phyloP scores from a whole-genome alignment of 1,140 invertebrate genomes.

The Maniola jurtina region DNA sequence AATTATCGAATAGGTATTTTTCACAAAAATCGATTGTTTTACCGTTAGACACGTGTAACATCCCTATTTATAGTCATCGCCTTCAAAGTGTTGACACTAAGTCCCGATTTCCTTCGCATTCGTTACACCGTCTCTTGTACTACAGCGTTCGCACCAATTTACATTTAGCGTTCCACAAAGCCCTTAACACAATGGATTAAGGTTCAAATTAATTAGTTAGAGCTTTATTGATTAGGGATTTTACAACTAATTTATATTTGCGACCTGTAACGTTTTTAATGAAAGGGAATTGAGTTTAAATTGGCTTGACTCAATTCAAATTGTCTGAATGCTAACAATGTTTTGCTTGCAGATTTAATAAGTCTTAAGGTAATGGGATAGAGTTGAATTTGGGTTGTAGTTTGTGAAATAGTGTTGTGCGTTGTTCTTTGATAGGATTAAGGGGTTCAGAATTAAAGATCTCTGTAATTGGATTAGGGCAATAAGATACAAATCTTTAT shows the following conservation, averaged over 20 bases:
- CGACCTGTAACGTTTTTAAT: not conserved
- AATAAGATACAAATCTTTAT: slow-evolving; percentile 33
- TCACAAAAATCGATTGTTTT: not conserved
- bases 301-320: not conserved
- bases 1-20: no score
- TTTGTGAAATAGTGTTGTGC: not conserved
- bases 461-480: slow-evolving; percentile 30
- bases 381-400: slow-evolving; percentile 11
- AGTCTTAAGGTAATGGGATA: slow-evolving; percentile 2
- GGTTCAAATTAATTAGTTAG: slow-evolving; percentile 29
- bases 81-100: slow-evolving; percentile 70
- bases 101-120: slow-evolving; percentile 62
- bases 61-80: slow-evolving; percentile 48
- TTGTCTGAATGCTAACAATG: not conserved
- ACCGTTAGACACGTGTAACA: not conserved
- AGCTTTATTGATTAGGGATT: not conserved
- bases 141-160: slow-evolving; percentile 17
- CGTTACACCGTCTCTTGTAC: slow-evolving; percentile 45
- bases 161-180: slow-evolving; percentile 12
- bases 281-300: slow-evolving; percentile 11
- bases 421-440: slow-evolving; percentile 31
- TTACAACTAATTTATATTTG: slow-evolving; percentile 7
- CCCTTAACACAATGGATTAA: slow-evolving; percentile 28
- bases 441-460: slow-evolving; percentile 29
- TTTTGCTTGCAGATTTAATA: slow-evolving; percentile 6